Evolutionary conservation across 30 jellyfish, hydroid and myxozoan species (phyloP).

Genomic region (Chrysaora quinquecirrha): DNA sequence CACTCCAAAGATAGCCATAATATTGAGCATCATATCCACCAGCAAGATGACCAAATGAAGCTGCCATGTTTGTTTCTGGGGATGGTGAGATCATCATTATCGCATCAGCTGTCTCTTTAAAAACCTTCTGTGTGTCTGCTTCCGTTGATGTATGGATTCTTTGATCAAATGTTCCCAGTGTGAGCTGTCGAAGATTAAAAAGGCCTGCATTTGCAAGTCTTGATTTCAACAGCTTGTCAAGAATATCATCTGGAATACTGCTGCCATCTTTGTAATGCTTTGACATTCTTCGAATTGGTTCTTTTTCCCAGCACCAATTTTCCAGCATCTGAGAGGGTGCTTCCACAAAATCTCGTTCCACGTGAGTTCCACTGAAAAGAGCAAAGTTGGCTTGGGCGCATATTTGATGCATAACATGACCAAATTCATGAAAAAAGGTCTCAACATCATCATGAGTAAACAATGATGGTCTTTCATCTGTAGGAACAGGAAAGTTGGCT

Average conservation of each 20-base stretch:
- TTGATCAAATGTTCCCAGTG: slow-evolving; percentile 85
- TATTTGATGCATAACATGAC: slow-evolving; percentile 97
- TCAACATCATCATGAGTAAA: slow-evolving; percentile 95
- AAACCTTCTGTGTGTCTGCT: slow-evolving; percentile 79
- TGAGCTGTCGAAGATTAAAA: slow-evolving; percentile 84
- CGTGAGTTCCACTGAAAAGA: slow-evolving; percentile 97
- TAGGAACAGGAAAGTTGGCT: slow-evolving; percentile 90
- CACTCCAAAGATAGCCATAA: slow-evolving; percentile 98
- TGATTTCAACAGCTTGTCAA: slow-evolving; percentile 76
- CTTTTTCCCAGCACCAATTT: slow-evolving; percentile 99
- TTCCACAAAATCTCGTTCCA: slow-evolving; percentile 97
- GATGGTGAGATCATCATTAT: slow-evolving; percentile 78
- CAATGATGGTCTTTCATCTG: slow-evolving; percentile 79
- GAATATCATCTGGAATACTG: slow-evolving; percentile 87
- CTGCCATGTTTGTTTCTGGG: slow-evolving; percentile 87
- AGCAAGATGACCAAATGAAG: slow-evolving; percentile 95
- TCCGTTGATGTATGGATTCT: slow-evolving; percentile 70
- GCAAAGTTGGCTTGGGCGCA: slow-evolving; percentile 90
- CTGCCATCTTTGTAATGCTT: slow-evolving; percentile 88
- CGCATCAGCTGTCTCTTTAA: slow-evolving; percentile 68
- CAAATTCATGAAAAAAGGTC: slow-evolving; percentile 96
- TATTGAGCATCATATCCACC: slow-evolving; percentile 99
- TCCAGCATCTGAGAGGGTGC: slow-evolving; percentile 99
- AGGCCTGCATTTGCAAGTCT: slow-evolving; percentile 95
- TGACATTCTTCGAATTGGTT: slow-evolving; percentile 77